Base-by-base conservation (phyloP, 2,888 invertebrate genomes). In the Myopa tessellatipennis region DNA sequence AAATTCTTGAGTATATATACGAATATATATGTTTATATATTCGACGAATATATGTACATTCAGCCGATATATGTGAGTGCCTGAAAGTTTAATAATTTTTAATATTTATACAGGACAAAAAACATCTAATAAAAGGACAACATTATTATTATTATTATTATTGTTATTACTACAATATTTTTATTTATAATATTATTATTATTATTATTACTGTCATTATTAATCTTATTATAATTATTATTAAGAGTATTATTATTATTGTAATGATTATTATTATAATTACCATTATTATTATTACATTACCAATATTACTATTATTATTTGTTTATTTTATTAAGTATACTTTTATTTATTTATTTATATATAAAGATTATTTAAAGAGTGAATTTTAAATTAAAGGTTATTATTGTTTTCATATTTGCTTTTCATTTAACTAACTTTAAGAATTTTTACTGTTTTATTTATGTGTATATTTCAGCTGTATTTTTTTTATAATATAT, bases 61-160 rank as follows among this genome's bases (percentile, higher is more conserved):
- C 26, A 18, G 26, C 12, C 14, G 58, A 34, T 65, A 36, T 65
- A 65, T 34, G 65, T 75, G 52, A 58, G 45, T 75, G 16, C 38
- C 52, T 70, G 36, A 52, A 14, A 55, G 50, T 70, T 65, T 65
- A 34, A 14, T 65, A 6, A 26, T 78, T 77, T 55, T 83, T 70
- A 80, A 80, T 80, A 79, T 85, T 88, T 88, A 84, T 88, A 88
- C 88, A 88, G 87, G 88, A 88, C 88, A 88, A 88, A 87, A 84
- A 88, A 88, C 88, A 88, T 87, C 86, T 86, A 88, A 86, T 79
- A 80, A 77, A 77, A 61, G n/a, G 8, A 58, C 58, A n/a, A 38
- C 34, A 58, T 58, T 71, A 36, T 55, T 71, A 68, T 26, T 38
- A 68, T 45, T 68, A 45, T n/a, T 45, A 68, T 50, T 68, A 45